phyloP scores from a whole-genome alignment of 2,888 invertebrate species.

The Anorthoa munda region DNA sequence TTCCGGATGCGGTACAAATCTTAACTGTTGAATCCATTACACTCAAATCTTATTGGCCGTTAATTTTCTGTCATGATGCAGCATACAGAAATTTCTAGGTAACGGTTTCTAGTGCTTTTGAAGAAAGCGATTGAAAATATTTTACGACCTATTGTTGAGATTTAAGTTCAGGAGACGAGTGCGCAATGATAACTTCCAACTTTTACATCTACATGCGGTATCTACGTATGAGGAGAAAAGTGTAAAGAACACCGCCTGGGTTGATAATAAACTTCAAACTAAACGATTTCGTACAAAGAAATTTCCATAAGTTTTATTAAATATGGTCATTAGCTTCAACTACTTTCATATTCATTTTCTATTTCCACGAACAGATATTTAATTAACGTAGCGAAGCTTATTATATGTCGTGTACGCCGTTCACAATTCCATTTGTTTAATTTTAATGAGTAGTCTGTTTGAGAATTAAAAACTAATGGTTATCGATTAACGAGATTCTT shows the following conservation, averaged over 20 bases:
- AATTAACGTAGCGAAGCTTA: constrained; percentile 33
- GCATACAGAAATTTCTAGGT: constrained; percentile 43
- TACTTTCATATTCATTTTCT: constrained; percentile 30
- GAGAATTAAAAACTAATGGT: constrained; percentile 65
- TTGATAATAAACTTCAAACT: not conserved
- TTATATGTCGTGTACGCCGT: constrained; percentile 25
- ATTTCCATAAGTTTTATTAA: constrained; percentile 6
- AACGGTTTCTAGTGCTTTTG: constrained; percentile 19
- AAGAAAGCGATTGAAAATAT: constrained; percentile 12
- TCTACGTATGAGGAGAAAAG: not conserved
- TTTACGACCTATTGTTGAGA: constrained; percentile 23
- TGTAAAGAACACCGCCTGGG: not conserved
- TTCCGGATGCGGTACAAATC: constrained; percentile 84
- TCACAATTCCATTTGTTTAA: constrained; percentile 62
- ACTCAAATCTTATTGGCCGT: constrained; percentile 73
- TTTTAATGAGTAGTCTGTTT: constrained; percentile 65
- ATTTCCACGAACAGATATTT: constrained; percentile 34
- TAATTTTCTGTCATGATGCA: constrained; percentile 67
- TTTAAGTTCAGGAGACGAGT: not conserved
- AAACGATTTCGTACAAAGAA: not conserved
- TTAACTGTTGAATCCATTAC: constrained; percentile 68
- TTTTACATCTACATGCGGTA: not conserved
- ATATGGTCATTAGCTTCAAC: constrained; percentile 15
- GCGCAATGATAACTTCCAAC: not conserved
- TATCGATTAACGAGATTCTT: constrained; percentile 68